A percentile compares a stretch with the other conserved stretches of the same genome.
Evolutionary conservation across 2,888 invertebrate genomes (phyloP).

Genomic region (Limnephilus rhombicus): DNA sequence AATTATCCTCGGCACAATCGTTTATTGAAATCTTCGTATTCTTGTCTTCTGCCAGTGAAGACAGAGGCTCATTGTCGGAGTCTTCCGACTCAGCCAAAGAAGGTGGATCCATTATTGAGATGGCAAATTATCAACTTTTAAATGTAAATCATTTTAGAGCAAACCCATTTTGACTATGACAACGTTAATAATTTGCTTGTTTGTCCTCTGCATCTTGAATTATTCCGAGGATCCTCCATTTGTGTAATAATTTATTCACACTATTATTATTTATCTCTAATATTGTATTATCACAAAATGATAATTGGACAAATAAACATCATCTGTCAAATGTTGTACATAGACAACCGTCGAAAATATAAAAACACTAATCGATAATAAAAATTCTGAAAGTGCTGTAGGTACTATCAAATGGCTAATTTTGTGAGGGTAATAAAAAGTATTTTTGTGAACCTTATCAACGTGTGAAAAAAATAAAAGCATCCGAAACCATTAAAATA

Average conservation of each 20-base stretch:
- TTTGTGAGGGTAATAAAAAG: not conserved
- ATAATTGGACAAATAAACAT: slow-evolving; percentile 53
- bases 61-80: slow-evolving; percentile 76
- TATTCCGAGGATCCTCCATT: not conserved
- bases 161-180: not conserved
- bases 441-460: not conserved
- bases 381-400: not conserved
- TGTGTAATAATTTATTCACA: not conserved
- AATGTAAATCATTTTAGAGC: not conserved
- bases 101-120: slow-evolving; percentile 45
- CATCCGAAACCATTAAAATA: too few species aligned
- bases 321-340: slow-evolving; percentile 59
- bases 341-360: slow-evolving; percentile 46
- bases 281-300: slow-evolving; percentile 37
- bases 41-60: slow-evolving; percentile 72
- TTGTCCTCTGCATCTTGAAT: not conserved
- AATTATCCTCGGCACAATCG: slow-evolving; percentile 23
- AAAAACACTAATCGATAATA: not conserved
- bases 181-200: not conserved
- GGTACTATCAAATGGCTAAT: not conserved
- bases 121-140: slow-evolving; percentile 9
- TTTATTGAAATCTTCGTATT: slow-evolving; percentile 68
- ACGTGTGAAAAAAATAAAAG: not conserved
- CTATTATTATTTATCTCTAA: slow-evolving; percentile 21
- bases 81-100: slow-evolving; percentile 67